Percentiles rank a stretch among this genome's conserved stretches.
These are phyloP conservation scores for Ephestia elutella DNA, from an alignment of 1,140 invertebrate genomes.

Conservation along the genomic window DNA sequence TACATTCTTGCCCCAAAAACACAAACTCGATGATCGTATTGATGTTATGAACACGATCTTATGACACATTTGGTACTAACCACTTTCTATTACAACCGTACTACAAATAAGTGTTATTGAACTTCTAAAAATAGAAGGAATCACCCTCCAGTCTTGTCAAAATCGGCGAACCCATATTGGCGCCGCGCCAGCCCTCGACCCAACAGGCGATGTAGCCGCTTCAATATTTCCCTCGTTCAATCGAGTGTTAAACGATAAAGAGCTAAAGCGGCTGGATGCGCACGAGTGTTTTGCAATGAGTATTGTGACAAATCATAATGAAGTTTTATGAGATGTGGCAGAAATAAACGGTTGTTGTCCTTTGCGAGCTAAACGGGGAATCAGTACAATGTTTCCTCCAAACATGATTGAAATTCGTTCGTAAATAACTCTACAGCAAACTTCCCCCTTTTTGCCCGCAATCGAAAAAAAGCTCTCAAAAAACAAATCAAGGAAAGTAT, in stretches of 20 bases:
- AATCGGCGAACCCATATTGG: neutral
- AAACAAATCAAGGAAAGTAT: too few species aligned
- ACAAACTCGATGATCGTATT: too few species aligned
- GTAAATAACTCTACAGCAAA: too few species aligned
- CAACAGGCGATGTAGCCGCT: neutral
- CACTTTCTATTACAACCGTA: neutral
- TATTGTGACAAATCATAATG: neutral
- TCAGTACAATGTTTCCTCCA: neutral
- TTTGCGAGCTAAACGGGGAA: neutral
- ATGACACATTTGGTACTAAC: neutral
- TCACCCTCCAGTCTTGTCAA: slow-evolving; percentile 15
- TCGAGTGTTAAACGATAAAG: neutral
- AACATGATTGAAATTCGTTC: too few species aligned
- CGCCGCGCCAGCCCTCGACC: neutral
- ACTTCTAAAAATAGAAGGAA: slow-evolving; percentile 20
- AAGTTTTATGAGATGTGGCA: neutral
- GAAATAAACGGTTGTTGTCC: neutral
- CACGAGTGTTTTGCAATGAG: neutral
- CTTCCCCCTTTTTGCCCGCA: too few species aligned
- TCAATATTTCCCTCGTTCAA: slow-evolving; percentile 3
- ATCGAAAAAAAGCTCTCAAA: too few species aligned
- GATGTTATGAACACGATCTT: too few species aligned
- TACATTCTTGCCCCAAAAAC: too few species aligned
- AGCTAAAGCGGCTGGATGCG: neutral
- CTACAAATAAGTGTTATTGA: slow-evolving; percentile 16